Base-by-base conservation (phyloP, 2,888 invertebrate genomes). In the Neoascia interrupta region DNA sequence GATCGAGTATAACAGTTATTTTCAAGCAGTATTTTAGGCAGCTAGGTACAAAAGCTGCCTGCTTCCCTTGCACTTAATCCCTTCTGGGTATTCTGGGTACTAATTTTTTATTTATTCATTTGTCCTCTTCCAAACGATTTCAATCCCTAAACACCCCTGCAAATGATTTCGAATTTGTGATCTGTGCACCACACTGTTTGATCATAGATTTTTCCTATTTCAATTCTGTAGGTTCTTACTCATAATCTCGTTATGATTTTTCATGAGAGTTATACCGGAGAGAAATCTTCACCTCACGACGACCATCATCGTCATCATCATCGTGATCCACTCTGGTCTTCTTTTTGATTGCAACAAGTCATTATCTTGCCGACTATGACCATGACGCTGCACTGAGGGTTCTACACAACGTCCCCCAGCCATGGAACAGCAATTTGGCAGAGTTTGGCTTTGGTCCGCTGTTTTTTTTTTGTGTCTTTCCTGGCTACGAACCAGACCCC, bases 261-360 rank as follows among this genome's bases (percentile, higher is more conserved):
- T 60, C 79, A 61, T 49, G 73, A 37, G 49, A 61, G 54, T 37
- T 47, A 56, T 34, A 60, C 66, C 75, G 26, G 60, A 39, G 73
- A 73, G 61, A 79, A 79, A 73, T 73, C 73, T 79, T 73, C 54
- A 73, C 79, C 73, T 79, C 79, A 79, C 79, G 79, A 79, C 73
- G 54, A 56, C 73, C 61, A 79, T 68, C 79, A 73, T 43, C 75
- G 51, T 37, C 66, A 36, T 56, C 74, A 69, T 75, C 79, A 66
- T 79, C 79, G 79, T 79, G 79, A 79, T 79, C 73, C 79, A 73
- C 61, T 79, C 54, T 73, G 73, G 73, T 73, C 66, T 61, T 49
- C 79, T 68, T 73, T 66, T 51, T 79, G 79, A 79, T 79, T 79
- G 73, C 79, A 79, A 73, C 79, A 79, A 79, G 73, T 79, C 79